Conservation (phyloP, 2,797 vertebrate species). For the Phrynocephalus vlangalii region DNA sequence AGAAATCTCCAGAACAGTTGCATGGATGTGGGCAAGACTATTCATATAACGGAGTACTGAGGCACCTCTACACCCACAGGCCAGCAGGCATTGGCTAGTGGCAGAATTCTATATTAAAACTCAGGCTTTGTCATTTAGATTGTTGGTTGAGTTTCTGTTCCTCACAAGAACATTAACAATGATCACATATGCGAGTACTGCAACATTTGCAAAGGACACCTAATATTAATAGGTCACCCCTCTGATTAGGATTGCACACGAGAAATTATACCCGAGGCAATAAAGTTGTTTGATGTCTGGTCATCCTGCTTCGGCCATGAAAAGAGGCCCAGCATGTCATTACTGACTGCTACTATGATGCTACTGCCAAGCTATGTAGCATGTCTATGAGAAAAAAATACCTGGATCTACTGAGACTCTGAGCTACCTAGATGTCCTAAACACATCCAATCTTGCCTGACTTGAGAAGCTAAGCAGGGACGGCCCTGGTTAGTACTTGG, state of each 20-base stretch:
- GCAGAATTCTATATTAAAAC: too few relatives aligned
- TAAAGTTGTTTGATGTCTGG: neutral
- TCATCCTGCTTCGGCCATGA: neutral
- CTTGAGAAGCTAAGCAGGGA: too few relatives aligned
- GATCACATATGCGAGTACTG: neutral
- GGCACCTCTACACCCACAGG: too few relatives aligned
- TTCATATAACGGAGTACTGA: too few relatives aligned
- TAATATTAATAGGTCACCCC: neutral
- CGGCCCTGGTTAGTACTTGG: too few relatives aligned
- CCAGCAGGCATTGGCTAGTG: neutral
- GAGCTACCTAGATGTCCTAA: too few relatives aligned
- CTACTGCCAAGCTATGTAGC: neutral
- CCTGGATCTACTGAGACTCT: neutral
- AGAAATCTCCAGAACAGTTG: slow-evolving; percentile 51
- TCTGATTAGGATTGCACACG: neutral
- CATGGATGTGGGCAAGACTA: slow-evolving; percentile 27
- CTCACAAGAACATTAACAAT: neutral
- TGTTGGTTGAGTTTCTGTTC: neutral
- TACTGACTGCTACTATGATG: neutral
- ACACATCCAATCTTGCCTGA: too few relatives aligned
- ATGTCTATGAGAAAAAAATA: too few relatives aligned
- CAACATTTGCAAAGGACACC: neutral
- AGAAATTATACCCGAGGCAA: neutral
- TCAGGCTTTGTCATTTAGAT: neutral
- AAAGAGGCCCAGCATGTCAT: neutral